Evolutionary conservation across 2,888 invertebrate genomes (phyloP).

Genomic region (Drosophila merina): DNA sequence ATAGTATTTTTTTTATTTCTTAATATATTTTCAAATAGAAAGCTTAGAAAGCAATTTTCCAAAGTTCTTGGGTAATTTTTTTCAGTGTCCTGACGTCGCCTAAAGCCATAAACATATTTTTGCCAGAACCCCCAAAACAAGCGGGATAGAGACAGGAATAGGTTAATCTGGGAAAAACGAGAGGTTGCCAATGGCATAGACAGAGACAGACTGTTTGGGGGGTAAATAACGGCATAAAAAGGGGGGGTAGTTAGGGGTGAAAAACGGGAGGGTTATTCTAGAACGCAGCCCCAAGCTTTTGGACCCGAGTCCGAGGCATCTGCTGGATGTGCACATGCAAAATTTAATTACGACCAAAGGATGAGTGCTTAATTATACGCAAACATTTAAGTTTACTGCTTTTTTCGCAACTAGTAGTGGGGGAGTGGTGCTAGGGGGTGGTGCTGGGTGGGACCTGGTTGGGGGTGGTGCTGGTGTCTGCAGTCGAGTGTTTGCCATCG

Average conservation of each 20-base stretch:
- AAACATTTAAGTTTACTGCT: conserved; percentile 83
- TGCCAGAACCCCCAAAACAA: conserved; percentile 19
- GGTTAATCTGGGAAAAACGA: not conserved
- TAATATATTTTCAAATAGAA: not conserved
- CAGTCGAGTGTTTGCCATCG: conserved; percentile 34
- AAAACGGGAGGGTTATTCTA: conserved; percentile 2
- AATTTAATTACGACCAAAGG: conserved; percentile 84
- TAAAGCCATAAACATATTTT: conserved; percentile 28
- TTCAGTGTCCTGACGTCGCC: conserved; percentile 22
- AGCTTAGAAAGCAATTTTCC: not conserved
- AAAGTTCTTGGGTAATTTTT: not conserved
- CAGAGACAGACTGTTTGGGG: not conserved
- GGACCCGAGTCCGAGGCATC: conserved; percentile 45
- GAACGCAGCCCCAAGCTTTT: conserved; percentile 26
- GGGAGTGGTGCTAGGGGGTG: conserved; percentile 12
- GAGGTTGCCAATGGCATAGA: not conserved
- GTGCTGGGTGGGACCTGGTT: too few relatives aligned
- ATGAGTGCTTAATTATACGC: conserved; percentile 84
- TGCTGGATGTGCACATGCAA: conserved; percentile 83
- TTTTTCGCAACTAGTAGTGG: conserved; percentile 53
- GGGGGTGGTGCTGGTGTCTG: conserved; percentile 22
- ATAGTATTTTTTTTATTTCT: too few relatives aligned
- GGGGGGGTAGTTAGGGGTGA: not conserved
- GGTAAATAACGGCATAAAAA: not conserved
- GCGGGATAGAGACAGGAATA: conserved; percentile 7